Conservation (phyloP, 2,888 invertebrate species). For the Crepidodera aurea region DNA sequence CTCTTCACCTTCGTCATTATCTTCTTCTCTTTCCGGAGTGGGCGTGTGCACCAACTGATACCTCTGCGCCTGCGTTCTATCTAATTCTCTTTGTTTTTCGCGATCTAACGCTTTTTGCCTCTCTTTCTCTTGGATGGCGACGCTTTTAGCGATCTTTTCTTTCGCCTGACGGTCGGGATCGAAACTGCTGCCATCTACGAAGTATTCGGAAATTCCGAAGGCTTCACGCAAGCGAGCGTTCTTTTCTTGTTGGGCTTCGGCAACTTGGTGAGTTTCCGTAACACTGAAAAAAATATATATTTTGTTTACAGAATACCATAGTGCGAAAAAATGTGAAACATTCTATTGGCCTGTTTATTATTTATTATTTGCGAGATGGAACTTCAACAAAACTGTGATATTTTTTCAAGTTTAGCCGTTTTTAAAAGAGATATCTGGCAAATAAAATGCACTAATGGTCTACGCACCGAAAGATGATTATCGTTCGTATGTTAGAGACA, state of each 20-base stretch:
- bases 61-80: conserved; percentile 60
- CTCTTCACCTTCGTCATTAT: conserved; percentile 25
- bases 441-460: too few relatives aligned
- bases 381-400: too few relatives aligned
- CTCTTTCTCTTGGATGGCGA: conserved; percentile 61
- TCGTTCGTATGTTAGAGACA: too few relatives aligned
- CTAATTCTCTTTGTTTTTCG: conserved; percentile 64
- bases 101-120: conserved; percentile 59
- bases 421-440: too few relatives aligned
- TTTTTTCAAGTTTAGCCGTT: too few relatives aligned
- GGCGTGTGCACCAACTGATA: conserved; percentile 83
- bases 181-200: conserved; percentile 92
- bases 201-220: conserved; percentile 92
- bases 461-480: too few relatives aligned
- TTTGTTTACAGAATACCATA: too few relatives aligned
- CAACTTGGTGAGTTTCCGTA: conserved; percentile 94
- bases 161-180: conserved; percentile 79
- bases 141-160: conserved; percentile 64
- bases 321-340: too few relatives aligned
- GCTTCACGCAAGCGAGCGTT: conserved; percentile 92
- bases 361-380: too few relatives aligned
- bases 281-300: conserved; percentile 68
- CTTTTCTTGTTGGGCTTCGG: conserved; percentile 95
- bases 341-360: too few relatives aligned
- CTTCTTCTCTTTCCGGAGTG: conserved; percentile 65